Percentiles rank a stretch among this genome's conserved stretches.
Conservation (phyloP, 2,113 vertebrate genomes). For the cat (Felis catus) region DNA sequence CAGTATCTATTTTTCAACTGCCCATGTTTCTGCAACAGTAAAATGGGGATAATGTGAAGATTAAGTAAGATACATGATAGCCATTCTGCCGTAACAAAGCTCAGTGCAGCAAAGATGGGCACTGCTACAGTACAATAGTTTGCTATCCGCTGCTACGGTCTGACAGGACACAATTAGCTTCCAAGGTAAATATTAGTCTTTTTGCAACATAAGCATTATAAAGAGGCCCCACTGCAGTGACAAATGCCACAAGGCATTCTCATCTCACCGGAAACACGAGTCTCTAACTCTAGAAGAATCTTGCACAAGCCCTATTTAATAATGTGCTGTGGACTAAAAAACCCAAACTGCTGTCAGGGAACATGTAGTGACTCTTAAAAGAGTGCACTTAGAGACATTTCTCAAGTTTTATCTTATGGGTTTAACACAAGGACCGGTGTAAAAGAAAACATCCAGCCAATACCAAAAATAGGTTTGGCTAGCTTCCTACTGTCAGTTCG, state of each 20-base stretch:
- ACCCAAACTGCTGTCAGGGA: neutral
- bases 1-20: neutral
- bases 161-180: slow-evolving; percentile 1
- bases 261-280: slow-evolving; percentile 29
- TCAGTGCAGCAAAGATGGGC: neutral
- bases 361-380: neutral
- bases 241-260: slow-evolving; percentile 40
- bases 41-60: neutral
- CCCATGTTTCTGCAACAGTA: neutral
- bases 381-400: neutral
- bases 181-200: neutral
- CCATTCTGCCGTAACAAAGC: neutral
- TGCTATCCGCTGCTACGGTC: neutral
- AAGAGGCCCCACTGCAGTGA: slow-evolving; percentile 27
- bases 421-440: slow-evolving; percentile 16
- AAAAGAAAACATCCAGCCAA: slow-evolving; percentile 65
- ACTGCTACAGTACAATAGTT: neutral
- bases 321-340: slow-evolving; percentile 38
- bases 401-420: slow-evolving; percentile 11
- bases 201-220: slow-evolving; percentile 40
- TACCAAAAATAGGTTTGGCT: slow-evolving; percentile 51
- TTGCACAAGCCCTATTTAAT: slow-evolving; percentile 1
- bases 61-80: neutral
- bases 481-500: slow-evolving; percentile 2
- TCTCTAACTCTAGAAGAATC: slow-evolving; percentile 36